Percentiles rank a stretch among this genome's conserved stretches.
Evolutionary conservation across 64 coral and sea anemone genomes (phyloP).

Genomic region (Platygyra sinensis): DNA sequence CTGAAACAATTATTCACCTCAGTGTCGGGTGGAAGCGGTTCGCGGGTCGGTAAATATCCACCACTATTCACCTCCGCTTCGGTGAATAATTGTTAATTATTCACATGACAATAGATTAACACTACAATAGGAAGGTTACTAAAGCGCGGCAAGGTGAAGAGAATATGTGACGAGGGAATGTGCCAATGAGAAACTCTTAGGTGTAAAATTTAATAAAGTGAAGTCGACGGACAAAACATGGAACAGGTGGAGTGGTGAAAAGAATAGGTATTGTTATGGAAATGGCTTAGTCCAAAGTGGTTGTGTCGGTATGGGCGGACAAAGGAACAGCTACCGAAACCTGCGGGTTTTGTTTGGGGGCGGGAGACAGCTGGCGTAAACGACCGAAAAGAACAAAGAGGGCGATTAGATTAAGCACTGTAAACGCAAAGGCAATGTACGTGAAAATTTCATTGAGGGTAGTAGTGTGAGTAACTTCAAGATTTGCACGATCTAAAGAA

Average conservation of each 20-base stretch:
- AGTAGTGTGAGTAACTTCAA: neutral
- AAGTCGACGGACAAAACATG: neutral
- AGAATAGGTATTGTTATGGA: no score
- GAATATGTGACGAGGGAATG: no score
- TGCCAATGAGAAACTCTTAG: neutral
- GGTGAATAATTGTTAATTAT: no score
- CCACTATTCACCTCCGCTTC: no score
- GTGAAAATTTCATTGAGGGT: neutral
- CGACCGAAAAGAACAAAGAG: neutral
- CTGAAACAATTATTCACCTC: no score
- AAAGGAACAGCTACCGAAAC: neutral
- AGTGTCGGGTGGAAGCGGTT: no score
- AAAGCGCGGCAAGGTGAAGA: no score
- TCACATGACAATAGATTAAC: no score
- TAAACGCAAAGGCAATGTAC: neutral
- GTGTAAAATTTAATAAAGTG: neutral
- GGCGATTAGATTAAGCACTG: neutral
- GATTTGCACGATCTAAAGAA: neutral
- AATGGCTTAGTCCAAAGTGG: neutral
- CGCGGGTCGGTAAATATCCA: no score
- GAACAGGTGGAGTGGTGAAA: no score
- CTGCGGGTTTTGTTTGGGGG: neutral
- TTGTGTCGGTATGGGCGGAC: neutral
- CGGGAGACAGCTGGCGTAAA: neutral
- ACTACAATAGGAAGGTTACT: no score